Evolutionary conservation across 2,797 vertebrate genomes (phyloP), one percentile per base, ranked within the genome.

Genomic region (Helarctos malayanus): DNA sequence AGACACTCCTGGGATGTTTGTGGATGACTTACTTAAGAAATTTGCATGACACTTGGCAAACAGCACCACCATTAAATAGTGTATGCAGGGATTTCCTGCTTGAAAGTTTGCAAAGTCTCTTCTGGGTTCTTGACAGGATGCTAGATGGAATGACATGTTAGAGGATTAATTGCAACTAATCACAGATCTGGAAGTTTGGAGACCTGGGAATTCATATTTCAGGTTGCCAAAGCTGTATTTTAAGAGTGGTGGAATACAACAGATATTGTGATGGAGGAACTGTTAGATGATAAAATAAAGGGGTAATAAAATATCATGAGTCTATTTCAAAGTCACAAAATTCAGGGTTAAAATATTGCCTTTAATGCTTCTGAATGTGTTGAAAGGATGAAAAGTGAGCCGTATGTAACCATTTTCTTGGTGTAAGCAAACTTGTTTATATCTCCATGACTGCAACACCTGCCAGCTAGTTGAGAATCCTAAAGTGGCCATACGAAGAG

Each of bases 101-200:
- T 93, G 97, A 97, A 97, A 96, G 75, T 98, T 91, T 75, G 45
- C 81, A 95, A 89, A 92, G 79, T 93, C 71, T 96, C 95, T 97
- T 92, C 57, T 89, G 96, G 78, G 87, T 89, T 97, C 86, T n/a
- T 57, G 83, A 96, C 41, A 45, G 68, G 68, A 88, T 76, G 38
- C 23, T 41, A 94, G 92, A 86, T 63, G 61, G 92, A 97, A 98
- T 94, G 89, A 97, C 96, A 97, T 76, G 69, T 49, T 57, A 87
- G 63, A 91, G 1, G 94, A 83, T 97, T 96, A 97, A 94, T 69
- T 96, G 91, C 57, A 98, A 95, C 59, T 90, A 97, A 94, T 86
- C 86, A 0, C 18, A 97, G 73, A 32, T 23, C 18, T 6, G 61
- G 92, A 90, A 52, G 54, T 91, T 18, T 78, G 61, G 75, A 92